Evolutionary conservation across 2,113 vertebrate species (phyloP).

Genomic region (Vulpes ferrilata): DNA sequence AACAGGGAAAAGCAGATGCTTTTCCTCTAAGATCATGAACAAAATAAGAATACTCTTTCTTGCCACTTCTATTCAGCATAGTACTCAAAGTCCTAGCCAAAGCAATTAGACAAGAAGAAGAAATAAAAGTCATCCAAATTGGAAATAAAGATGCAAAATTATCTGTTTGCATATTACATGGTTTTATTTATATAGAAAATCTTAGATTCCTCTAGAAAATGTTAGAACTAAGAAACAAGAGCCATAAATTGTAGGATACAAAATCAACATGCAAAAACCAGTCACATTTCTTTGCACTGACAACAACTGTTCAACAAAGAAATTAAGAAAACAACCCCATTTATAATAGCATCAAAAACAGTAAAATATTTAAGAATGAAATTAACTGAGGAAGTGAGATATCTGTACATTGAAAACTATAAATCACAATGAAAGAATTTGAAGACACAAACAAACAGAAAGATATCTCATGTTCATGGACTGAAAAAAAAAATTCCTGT

Average conservation of each 20-base stretch:
- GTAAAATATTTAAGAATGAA: not conserved
- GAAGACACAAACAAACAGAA: not conserved
- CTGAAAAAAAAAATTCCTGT: not conserved
- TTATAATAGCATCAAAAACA: not conserved
- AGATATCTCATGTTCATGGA: not conserved
- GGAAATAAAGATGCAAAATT: not conserved
- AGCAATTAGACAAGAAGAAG: not conserved
- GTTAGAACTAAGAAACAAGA: not conserved
- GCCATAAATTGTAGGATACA: not conserved
- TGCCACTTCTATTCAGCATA: not conserved
- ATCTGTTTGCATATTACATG: not conserved
- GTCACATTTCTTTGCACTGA: not conserved
- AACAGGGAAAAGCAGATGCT: not conserved
- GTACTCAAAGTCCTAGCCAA: not conserved
- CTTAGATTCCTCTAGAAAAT: not conserved
- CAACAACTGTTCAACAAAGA: not conserved
- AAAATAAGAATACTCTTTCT: not conserved
- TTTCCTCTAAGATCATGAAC: not conserved
- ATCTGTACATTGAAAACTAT: not conserved
- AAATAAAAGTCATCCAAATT: not conserved
- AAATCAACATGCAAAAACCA: not conserved
- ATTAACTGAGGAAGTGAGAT: not conserved
- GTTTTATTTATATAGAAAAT: not conserved
- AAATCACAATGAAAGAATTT: not conserved
- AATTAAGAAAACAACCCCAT: not conserved